Percentiles rank a stretch among this genome's conserved stretches.
These are phyloP conservation scores for Bugula neritina DNA, from an alignment of 2,888 invertebrate genomes.

Conservation along the genomic window DNA sequence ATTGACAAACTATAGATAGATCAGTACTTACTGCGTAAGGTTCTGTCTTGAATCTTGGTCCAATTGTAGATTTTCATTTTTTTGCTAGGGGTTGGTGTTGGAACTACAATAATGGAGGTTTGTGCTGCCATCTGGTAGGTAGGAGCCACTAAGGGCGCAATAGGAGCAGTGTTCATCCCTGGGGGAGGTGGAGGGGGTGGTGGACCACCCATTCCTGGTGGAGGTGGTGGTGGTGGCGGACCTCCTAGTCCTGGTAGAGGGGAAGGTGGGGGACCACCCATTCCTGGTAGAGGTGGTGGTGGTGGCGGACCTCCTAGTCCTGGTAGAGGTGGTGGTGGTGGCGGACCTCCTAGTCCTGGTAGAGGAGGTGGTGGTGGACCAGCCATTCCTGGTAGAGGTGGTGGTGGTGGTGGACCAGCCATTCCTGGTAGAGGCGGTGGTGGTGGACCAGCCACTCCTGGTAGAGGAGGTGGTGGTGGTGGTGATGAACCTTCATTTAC, in stretches of 20 bases:
- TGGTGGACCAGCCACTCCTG: neutral
- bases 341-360: constrained; percentile 47
- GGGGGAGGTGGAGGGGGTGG: constrained; percentile 15
- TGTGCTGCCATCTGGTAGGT: neutral
- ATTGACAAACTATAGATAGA: too few species aligned
- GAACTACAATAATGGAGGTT: constrained; percentile 58
- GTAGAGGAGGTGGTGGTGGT: constrained; percentile 6
- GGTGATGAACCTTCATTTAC: neutral
- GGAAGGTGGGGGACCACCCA: constrained; percentile 37
- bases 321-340: constrained; percentile 50
- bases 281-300: constrained; percentile 41
- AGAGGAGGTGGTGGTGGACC: constrained; percentile 34
- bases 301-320: constrained; percentile 42
- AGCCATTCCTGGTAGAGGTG: constrained; percentile 27
- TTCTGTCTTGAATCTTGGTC: constrained; percentile 74
- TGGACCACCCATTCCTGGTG: constrained; percentile 11
- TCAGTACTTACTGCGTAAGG: neutral
- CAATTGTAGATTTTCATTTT: constrained; percentile 98
- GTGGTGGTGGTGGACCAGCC: constrained; percentile 27
- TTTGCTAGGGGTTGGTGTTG: constrained; percentile 74
- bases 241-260: constrained; percentile 36
- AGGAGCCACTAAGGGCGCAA: neutral
- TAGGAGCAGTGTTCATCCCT: neutral
- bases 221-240: constrained; percentile 36
- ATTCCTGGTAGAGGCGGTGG: constrained; percentile 11